A percentile compares a stretch with the other conserved stretches of the same genome.
Conservation (phyloP, 2,888 invertebrate genomes). For the Tigriopus californicus region DNA sequence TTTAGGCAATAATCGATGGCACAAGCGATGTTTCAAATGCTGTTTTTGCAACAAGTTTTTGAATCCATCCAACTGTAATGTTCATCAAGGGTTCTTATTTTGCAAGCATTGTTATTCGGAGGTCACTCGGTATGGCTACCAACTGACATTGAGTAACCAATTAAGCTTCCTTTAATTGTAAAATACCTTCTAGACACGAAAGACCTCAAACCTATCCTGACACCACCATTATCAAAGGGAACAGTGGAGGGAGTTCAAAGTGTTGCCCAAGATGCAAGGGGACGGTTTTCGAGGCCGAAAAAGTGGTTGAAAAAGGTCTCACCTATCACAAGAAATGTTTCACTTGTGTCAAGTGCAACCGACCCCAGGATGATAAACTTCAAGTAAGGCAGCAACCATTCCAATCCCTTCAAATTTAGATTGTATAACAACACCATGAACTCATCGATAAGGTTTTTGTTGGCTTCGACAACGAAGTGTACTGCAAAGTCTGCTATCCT, state of each 20-base stretch:
- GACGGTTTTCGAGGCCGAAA: neutral
- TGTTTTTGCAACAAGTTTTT: neutral
- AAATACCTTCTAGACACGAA: neutral
- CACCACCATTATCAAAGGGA: neutral
- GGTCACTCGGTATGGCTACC: neutral
- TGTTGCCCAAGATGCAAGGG: slow-evolving; percentile 1
- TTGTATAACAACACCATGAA: neutral
- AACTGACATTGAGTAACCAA: neutral
- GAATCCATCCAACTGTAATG: neutral
- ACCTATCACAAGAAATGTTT: slow-evolving; percentile 5
- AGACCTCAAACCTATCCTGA: neutral
- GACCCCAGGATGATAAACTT: neutral
- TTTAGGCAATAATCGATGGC: neutral
- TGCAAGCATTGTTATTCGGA: neutral
- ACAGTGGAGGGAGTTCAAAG: neutral
- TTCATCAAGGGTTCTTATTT: neutral
- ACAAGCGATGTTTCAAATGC: neutral
- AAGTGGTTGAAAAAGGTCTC: neutral
- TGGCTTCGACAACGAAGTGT: neutral
- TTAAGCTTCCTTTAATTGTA: neutral
- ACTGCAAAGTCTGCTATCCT: slow-evolving; percentile 1
- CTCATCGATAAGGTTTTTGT: neutral
- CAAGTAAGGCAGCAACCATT: neutral
- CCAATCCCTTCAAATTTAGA: neutral
- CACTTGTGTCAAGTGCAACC: neutral